Evolutionary conservation across 2,888 invertebrate species (phyloP).

Genomic region (Rosalia funebris): DNA sequence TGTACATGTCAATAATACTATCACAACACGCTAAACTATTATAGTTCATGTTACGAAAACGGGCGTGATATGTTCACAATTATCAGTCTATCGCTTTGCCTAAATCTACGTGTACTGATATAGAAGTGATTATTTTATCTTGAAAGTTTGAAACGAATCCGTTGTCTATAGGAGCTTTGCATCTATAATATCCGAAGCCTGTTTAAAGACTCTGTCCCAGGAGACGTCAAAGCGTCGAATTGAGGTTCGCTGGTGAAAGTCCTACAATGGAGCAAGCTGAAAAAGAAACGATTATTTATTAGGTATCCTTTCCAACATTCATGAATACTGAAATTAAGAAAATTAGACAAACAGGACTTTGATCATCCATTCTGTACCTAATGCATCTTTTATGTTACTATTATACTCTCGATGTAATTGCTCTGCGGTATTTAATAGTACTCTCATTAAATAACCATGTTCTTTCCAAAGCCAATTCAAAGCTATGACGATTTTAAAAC

Average conservation of each 20-base stretch:
- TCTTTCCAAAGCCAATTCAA: too few relatives aligned
- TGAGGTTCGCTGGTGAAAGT: neutral
- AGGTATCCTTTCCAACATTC: too few relatives aligned
- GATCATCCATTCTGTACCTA: too few relatives aligned
- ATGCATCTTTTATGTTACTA: too few relatives aligned
- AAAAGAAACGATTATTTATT: constrained; percentile 2
- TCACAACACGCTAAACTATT: neutral
- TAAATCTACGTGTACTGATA: neutral
- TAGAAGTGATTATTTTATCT: neutral
- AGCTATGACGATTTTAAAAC: too few relatives aligned
- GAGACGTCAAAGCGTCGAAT: constrained; percentile 2
- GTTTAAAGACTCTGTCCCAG: neutral
- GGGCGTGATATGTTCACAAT: constrained; percentile 10
- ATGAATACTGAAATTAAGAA: too few relatives aligned
- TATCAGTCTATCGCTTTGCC: neutral
- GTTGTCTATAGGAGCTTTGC: neutral
- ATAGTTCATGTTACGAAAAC: constrained; percentile 15
- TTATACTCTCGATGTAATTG: too few relatives aligned
- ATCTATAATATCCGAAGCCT: neutral
- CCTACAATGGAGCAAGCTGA: constrained; percentile 8
- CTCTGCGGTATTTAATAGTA: too few relatives aligned
- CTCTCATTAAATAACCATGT: too few relatives aligned
- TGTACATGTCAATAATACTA: constrained; percentile 29
- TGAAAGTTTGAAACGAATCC: neutral
- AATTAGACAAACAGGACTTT: too few relatives aligned